phyloP scores from a whole-genome alignment of 2,113 vertebrate species.

The Oryctolagus cuniculus region DNA sequence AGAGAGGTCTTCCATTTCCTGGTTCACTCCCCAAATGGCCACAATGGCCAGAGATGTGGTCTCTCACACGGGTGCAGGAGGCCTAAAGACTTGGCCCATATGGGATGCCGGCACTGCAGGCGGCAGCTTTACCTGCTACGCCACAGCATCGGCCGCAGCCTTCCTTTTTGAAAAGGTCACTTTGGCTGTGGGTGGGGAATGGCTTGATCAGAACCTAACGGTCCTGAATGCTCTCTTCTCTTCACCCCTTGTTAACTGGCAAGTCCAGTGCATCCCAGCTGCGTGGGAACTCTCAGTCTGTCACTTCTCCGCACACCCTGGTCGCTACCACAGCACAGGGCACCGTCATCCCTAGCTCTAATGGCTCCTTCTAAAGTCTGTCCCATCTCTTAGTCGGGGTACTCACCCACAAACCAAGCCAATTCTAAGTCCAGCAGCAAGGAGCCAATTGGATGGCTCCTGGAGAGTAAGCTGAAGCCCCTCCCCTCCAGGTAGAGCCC shows the following conservation, averaged over 20 bases:
- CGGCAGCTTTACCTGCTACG: no score
- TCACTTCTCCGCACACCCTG: background rate
- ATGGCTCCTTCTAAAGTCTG: background rate
- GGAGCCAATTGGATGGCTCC: background rate
- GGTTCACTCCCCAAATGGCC: no score
- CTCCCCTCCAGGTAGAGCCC: background rate
- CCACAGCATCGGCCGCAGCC: no score
- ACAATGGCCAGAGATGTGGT: no score
- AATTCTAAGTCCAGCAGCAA: conserved; percentile 24
- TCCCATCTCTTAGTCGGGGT: background rate
- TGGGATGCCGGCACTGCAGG: no score
- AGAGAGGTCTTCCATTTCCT: no score
- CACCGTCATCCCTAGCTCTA: background rate
- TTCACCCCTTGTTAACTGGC: background rate
- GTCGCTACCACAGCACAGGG: background rate
- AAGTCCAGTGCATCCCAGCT: background rate
- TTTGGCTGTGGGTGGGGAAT: background rate
- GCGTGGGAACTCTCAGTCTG: background rate
- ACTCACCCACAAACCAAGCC: background rate
- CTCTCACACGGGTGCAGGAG: no score
- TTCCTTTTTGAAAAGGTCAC: background rate
- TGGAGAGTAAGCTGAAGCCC: background rate
- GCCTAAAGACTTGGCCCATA: no score
- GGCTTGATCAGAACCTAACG: background rate
- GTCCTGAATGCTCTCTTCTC: background rate